These are phyloP conservation scores for Pseudochromis fuscus DNA, from an alignment of 2,797 vertebrate genomes.

Conservation along the genomic window DNA sequence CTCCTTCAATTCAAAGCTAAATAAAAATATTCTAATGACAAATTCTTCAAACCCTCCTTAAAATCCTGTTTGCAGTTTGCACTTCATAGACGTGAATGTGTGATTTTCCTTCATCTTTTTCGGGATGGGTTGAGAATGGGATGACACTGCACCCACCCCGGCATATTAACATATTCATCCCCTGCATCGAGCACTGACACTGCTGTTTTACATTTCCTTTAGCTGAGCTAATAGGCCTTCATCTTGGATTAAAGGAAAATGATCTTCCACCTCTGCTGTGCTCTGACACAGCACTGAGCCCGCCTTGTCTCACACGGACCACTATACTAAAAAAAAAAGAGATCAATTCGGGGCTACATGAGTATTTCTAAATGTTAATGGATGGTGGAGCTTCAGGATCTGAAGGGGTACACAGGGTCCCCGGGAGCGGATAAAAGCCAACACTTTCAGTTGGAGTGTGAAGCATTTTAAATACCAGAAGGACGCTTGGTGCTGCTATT, in stretches of 20 bases:
- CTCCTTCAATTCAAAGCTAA: conserved; percentile 8
- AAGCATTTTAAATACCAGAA: conserved; percentile 2
- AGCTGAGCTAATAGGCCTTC: conserved; percentile 68
- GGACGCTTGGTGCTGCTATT: background rate
- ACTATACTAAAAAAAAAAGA: conserved; percentile 2
- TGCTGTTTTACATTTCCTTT: conserved; percentile 63
- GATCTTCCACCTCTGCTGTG: conserved; percentile 53
- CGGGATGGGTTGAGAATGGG: conserved; percentile 17
- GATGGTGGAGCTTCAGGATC: conserved; percentile 1
- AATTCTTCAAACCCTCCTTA: conserved; percentile 26
- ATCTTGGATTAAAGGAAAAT: conserved; percentile 72
- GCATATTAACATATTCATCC: conserved; percentile 63
- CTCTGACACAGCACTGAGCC: conserved; percentile 38
- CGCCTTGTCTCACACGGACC: conserved; percentile 9
- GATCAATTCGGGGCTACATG: conserved; percentile 19
- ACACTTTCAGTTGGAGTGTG: conserved; percentile 13
- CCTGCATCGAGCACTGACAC: conserved; percentile 51
- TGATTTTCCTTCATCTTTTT: conserved; percentile 19
- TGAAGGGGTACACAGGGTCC: background rate
- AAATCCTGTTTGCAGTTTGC: conserved; percentile 22
- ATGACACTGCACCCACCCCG: conserved; percentile 44
- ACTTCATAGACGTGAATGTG: conserved; percentile 19
- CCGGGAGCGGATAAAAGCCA: background rate
- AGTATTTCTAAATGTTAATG: conserved; percentile 25
- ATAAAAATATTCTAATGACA: conserved; percentile 10